Base-by-base conservation (phyloP, 2,888 invertebrate species). In the Aquatica leii region DNA sequence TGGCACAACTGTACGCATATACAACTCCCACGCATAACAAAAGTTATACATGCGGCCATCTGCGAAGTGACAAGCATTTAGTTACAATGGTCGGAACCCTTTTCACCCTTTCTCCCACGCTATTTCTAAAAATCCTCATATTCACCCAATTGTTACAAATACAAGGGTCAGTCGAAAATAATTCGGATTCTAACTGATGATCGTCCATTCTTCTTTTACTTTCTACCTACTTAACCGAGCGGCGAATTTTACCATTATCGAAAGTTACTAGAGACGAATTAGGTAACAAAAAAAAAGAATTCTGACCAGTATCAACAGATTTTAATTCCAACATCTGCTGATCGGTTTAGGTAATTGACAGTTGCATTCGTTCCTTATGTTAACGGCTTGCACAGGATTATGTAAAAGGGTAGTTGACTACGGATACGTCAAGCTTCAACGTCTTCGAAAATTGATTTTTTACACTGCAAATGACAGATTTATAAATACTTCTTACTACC, bases 61-160 rank as follows among this genome's bases (percentile, higher is more conserved):
- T 67, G 67, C 65, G 59, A 56, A 49, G 65, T 67, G 67, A 67
- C 67, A 65, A 54, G 67, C 67, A 62, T 56, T 60, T 59, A 56
- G 54, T 58, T 59, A 67, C 62, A 67, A 67, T 65, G 18, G 59
- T 54, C 59, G 48, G 59, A 67, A 64, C 65, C 67, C 61, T 65
- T 24, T 67, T 63, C 59, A 48, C 67, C 62, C 53, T 65, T 67
- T 62, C 67, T 67, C 67, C 65, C 67, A 67, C 67, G 65, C 64
- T 63, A 18, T 37, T 62, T 52, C 43, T 58, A 62, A 65, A 65
- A 67, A 62, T 67, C 54, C 65, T 43, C 50, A 62, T 67, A 61
- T 65, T 62, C 57, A 54, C 58, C 61, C 60, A 61, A 65, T 49
- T 65, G 57, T 52, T 65, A 31, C 24, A 20, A 43, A 35, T 40